Conservation (phyloP, 1,140 invertebrate species). For the Aricia agestis region DNA sequence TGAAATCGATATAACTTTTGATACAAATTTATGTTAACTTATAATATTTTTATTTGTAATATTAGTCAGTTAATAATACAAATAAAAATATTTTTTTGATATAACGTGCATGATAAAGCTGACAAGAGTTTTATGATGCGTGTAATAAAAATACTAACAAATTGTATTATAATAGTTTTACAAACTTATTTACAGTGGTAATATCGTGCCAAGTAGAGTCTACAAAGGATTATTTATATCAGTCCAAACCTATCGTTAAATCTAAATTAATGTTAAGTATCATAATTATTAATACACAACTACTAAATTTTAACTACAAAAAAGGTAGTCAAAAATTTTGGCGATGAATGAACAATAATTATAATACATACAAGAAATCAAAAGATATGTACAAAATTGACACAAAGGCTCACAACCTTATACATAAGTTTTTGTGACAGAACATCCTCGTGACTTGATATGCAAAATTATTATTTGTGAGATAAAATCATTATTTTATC, state of each 20-base stretch:
- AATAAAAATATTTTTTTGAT: neutral
- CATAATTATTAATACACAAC: neutral
- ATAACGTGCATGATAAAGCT: neutral
- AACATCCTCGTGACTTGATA: too few species aligned
- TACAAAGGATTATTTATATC: neutral
- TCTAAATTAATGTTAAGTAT: neutral
- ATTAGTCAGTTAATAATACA: neutral
- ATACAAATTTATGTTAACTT: neutral
- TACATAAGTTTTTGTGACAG: neutral
- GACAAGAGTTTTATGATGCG: too few species aligned
- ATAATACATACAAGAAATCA: conserved; percentile 1
- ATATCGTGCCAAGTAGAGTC: neutral
- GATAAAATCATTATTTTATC: too few species aligned
- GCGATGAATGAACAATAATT: neutral
- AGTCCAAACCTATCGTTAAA: neutral
- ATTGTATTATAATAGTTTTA: neutral
- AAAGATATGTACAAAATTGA: conserved; percentile 24
- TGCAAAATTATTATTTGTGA: too few species aligned
- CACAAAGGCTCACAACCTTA: conserved; percentile 11
- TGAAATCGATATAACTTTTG: neutral
- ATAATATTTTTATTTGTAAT: neutral
- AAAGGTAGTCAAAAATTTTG: neutral
- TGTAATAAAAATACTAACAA: neutral
- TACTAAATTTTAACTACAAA: too few species aligned
- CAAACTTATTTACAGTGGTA: neutral